These are phyloP conservation scores for Prochilodus magdalenae DNA, from an alignment of 2,113 vertebrate species.

Conservation along the genomic window DNA sequence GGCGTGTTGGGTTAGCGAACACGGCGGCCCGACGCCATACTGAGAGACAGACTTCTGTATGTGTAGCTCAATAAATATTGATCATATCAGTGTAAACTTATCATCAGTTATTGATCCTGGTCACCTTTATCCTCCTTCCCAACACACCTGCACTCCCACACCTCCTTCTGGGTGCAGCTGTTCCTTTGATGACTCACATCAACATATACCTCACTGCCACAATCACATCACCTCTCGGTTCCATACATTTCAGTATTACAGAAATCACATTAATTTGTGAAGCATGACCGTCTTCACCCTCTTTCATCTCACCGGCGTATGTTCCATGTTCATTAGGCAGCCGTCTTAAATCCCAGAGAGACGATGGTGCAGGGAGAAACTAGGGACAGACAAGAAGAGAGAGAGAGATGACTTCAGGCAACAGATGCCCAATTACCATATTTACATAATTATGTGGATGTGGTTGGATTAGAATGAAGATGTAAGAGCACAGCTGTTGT, in stretches of 20 bases:
- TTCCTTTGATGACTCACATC: too few species aligned
- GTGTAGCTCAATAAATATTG: too few species aligned
- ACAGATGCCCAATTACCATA: constrained; percentile 77
- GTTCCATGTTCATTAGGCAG: constrained; percentile 32
- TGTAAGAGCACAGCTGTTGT: constrained; percentile 67
- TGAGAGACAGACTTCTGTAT: too few species aligned
- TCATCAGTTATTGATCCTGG: too few species aligned
- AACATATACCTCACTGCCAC: too few species aligned
- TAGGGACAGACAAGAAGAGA: constrained; percentile 33
- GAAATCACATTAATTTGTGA: constrained; percentile 42
- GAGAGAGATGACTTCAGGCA: constrained; percentile 63
- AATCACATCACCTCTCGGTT: too few species aligned
- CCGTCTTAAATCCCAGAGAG: constrained; percentile 29
- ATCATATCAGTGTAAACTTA: too few species aligned
- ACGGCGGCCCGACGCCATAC: too few species aligned
- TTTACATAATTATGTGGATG: constrained; percentile 70
- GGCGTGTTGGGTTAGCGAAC: too few species aligned
- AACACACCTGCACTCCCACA: too few species aligned
- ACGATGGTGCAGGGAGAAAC: constrained; percentile 39
- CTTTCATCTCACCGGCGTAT: constrained; percentile 41
- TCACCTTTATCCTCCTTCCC: too few species aligned
- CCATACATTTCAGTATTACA: not conserved
- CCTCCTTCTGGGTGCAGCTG: too few species aligned
- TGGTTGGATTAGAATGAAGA: constrained; percentile 68
- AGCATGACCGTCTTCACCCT: constrained; percentile 14